A percentile compares a stretch with the other conserved stretches of the same genome.
These are phyloP conservation scores for Thereva unica DNA, from an alignment of 2,888 invertebrate genomes.

Conservation along the genomic window DNA sequence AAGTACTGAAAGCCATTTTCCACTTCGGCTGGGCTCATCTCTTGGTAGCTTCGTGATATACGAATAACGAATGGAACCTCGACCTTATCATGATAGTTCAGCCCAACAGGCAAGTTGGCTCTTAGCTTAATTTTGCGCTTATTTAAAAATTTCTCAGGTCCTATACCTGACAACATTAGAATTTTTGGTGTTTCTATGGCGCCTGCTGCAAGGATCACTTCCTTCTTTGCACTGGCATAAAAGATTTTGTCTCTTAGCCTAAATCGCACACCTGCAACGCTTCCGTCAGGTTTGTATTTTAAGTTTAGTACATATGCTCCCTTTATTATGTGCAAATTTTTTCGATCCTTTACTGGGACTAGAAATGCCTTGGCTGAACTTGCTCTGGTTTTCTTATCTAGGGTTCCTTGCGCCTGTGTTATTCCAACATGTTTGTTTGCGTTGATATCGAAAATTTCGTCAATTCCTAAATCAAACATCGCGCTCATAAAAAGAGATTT, in stretches of 20 bases:
- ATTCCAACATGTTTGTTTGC: constrained; percentile 64
- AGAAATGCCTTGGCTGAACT: constrained; percentile 63
- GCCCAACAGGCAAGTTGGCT: constrained; percentile 60
- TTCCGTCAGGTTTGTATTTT: constrained; percentile 55
- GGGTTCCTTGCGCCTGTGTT: constrained; percentile 63
- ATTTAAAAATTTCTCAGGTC: constrained; percentile 67
- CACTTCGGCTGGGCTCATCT: constrained; percentile 2
- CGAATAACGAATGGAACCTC: constrained; percentile 71
- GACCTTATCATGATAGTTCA: constrained; percentile 77
- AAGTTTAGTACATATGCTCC: constrained; percentile 61
- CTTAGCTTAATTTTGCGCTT: constrained; percentile 66
- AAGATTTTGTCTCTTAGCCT: constrained; percentile 68
- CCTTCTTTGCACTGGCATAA: constrained; percentile 64
- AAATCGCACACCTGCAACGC: constrained; percentile 70
- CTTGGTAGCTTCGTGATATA: constrained; percentile 58
- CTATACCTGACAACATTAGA: constrained; percentile 82
- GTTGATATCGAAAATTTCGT: constrained; percentile 63
- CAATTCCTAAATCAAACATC: constrained; percentile 60
- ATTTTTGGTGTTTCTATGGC: constrained; percentile 86
- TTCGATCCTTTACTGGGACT: constrained; percentile 58
- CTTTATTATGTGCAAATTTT: constrained; percentile 56
- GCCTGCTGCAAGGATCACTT: constrained; percentile 82
- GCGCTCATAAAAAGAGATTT: constrained; percentile 61
- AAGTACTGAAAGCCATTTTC: constrained; percentile 52
- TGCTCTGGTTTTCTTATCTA: constrained; percentile 60